Conservation (phyloP, 2,888 invertebrate genomes). For the Nemotelus pantherinus region DNA sequence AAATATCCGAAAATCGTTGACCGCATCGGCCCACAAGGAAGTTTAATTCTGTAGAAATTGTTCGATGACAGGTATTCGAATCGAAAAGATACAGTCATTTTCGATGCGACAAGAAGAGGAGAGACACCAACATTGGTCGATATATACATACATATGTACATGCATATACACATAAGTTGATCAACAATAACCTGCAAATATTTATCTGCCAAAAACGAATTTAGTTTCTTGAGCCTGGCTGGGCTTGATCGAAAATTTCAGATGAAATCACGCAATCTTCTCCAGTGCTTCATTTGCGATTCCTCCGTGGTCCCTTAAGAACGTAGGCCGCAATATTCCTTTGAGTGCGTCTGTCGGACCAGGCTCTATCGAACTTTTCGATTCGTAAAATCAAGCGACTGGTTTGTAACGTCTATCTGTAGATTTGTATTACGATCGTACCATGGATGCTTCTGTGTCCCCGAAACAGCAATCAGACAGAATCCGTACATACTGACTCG, state of each 20-base stretch:
- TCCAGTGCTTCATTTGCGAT: not conserved
- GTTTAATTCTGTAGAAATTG: not conserved
- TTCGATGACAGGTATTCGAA: not conserved
- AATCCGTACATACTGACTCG: not conserved
- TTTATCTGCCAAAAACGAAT: not conserved
- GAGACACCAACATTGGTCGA: not conserved
- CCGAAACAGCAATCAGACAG: slow-evolving; percentile 3
- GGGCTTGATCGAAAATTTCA: not conserved
- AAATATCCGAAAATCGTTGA: slow-evolving; percentile 7
- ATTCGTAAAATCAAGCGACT: not conserved
- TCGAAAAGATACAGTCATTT: slow-evolving; percentile 10
- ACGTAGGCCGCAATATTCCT: not conserved
- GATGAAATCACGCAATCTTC: slow-evolving; percentile 15
- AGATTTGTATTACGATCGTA: not conserved
- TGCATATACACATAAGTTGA: not conserved
- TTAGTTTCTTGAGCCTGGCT: not conserved
- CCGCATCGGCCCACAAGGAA: not conserved
- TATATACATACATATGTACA: not conserved
- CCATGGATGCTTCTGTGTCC: slow-evolving; percentile 6
- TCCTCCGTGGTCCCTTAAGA: not conserved
- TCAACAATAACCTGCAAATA: not conserved
- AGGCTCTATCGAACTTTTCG: slow-evolving; percentile 3
- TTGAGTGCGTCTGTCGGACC: no score
- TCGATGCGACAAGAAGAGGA: not conserved
- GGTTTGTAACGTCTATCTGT: not conserved